These are phyloP conservation scores for Reticulitermes speratus DNA, from an alignment of 1,140 invertebrate genomes.

Conservation along the genomic window DNA sequence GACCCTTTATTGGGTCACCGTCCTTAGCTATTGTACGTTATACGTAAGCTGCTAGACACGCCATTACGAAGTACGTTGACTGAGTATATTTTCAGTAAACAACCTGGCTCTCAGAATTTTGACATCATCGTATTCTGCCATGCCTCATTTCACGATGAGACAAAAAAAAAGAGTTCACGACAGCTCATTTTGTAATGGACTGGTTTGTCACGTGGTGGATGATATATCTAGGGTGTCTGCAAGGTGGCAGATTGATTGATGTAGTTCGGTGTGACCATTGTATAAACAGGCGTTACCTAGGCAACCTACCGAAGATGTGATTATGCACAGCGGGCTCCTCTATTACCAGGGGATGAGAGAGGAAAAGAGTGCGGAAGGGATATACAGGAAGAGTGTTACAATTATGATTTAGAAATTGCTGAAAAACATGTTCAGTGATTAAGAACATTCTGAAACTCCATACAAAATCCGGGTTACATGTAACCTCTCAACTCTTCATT, in stretches of 20 bases:
- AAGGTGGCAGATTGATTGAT: conserved; percentile 18
- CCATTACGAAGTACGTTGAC: not conserved
- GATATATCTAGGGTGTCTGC: conserved; percentile 17
- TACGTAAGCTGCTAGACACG: not conserved
- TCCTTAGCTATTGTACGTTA: too few relatives aligned
- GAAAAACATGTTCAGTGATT: too few relatives aligned
- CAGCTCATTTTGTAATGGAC: conserved; percentile 18
- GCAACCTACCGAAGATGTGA: not conserved
- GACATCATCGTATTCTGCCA: not conserved
- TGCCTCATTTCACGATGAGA: not conserved
- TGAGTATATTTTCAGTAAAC: not conserved
- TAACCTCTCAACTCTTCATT: too few relatives aligned
- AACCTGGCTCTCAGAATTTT: not conserved
- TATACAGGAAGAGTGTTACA: too few relatives aligned
- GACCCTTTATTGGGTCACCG: too few relatives aligned
- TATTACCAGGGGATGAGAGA: not conserved
- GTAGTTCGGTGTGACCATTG: not conserved
- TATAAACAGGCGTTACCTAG: conserved; percentile 6
- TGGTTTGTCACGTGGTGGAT: not conserved
- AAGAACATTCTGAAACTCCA: too few relatives aligned
- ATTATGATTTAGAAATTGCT: too few relatives aligned
- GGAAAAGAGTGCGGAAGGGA: not conserved
- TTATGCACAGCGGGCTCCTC: not conserved
- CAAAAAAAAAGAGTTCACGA: not conserved
- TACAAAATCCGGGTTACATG: too few relatives aligned